Percentiles rank a stretch among this genome's conserved stretches.
These are phyloP conservation scores for Ranitomeya variabilis DNA, from an alignment of 2,113 vertebrate genomes.

Conservation along the genomic window DNA sequence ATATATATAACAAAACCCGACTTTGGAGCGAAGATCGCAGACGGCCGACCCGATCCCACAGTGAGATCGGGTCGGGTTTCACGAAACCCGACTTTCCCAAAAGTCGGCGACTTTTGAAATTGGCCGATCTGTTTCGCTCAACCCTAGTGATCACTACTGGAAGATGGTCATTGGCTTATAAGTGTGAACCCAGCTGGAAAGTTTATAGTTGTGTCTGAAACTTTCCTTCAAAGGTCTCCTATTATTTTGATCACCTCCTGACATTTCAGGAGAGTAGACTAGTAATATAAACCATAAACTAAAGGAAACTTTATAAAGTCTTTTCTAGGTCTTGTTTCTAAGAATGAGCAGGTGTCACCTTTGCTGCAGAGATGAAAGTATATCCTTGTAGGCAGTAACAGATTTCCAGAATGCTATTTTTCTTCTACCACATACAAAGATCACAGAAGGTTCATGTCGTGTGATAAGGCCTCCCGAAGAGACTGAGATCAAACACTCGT, in stretches of 20 bases:
- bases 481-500: not conserved
- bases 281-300: not conserved
- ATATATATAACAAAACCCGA: too few species aligned
- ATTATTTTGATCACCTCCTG: not conserved
- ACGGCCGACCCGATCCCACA: too few species aligned
- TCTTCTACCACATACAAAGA: not conserved
- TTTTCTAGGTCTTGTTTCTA: not conserved
- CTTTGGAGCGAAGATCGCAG: too few species aligned
- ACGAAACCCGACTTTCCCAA: too few species aligned
- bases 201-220: too few species aligned
- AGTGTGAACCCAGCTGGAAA: not conserved
- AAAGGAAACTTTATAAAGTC: not conserved
- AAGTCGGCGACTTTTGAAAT: too few species aligned
- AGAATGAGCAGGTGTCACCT: not conserved
- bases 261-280: not conserved
- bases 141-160: too few species aligned
- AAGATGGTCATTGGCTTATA: too few species aligned
- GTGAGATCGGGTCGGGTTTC: too few species aligned
- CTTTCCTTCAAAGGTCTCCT: not conserved
- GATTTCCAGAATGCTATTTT: conserved; percentile 5
- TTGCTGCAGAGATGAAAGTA: not conserved
- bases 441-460: not conserved
- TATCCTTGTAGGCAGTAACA: not conserved
- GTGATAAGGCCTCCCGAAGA: not conserved
- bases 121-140: too few species aligned